Percentiles rank a stretch among this genome's conserved stretches.
phyloP scores from a whole-genome alignment of 2,797 vertebrate species.

The Vultur gryphus region DNA sequence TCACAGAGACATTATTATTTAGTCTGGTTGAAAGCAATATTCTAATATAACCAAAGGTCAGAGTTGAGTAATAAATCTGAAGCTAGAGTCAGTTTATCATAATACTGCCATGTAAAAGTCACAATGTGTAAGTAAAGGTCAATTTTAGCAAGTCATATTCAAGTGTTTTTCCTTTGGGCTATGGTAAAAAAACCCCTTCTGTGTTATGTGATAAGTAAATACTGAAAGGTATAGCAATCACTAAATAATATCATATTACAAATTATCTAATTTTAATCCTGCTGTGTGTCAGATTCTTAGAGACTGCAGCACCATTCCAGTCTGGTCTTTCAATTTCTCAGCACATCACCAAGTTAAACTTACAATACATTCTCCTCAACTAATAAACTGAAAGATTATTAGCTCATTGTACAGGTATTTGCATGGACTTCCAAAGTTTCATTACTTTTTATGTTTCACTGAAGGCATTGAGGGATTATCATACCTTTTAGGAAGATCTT shows the following conservation, averaged over 20 bases:
- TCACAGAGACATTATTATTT: constrained; percentile 55
- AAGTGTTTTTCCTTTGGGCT: constrained; percentile 27
- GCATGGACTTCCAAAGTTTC: background rate
- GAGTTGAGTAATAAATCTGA: constrained; percentile 59
- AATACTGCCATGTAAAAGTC: constrained; percentile 71
- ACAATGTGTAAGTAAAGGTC: constrained; percentile 65
- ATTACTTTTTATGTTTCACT: background rate
- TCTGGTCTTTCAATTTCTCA: background rate
- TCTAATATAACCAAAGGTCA: constrained; percentile 71
- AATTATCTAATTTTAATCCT: background rate
- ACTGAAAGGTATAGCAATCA: background rate
- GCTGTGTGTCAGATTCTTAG: background rate
- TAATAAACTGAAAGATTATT: background rate
- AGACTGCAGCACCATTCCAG: background rate
- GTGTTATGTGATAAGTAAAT: background rate
- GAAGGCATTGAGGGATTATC: background rate
- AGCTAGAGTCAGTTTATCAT: constrained; percentile 67
- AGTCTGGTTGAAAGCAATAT: constrained; percentile 65
- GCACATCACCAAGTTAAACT: background rate
- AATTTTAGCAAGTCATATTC: constrained; percentile 63
- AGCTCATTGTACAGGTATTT: background rate
- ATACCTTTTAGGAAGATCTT: background rate
- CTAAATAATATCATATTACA: background rate
- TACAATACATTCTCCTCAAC: background rate
- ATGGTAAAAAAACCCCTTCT: background rate